Evolutionary conservation across 2,888 invertebrate species (phyloP).

Genomic region (Volucella bombylans): DNA sequence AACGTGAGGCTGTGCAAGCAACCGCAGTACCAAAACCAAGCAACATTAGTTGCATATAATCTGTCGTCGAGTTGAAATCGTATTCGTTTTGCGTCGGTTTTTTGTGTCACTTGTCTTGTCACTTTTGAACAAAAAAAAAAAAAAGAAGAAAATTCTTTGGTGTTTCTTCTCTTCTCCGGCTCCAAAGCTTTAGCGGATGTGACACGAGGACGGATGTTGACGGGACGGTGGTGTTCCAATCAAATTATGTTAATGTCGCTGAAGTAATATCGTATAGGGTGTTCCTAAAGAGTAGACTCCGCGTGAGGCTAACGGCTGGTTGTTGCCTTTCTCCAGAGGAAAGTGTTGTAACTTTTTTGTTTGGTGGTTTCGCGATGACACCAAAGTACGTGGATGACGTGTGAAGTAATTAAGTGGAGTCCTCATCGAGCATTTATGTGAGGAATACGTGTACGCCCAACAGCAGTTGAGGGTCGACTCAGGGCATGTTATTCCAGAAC

Average conservation of each 20-base stretch:
- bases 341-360: constrained; percentile 49
- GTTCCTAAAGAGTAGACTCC: constrained; percentile 46
- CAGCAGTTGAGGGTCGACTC: constrained; percentile 59
- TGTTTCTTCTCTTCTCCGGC: constrained; percentile 6
- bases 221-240: constrained; percentile 44
- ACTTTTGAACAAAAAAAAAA: constrained; percentile 11
- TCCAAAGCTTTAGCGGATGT: constrained; percentile 4
- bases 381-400: constrained; percentile 36
- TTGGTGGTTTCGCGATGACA: constrained; percentile 40
- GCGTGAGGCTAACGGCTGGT: constrained; percentile 47
- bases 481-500: constrained; percentile 57
- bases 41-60: constrained; percentile 77
- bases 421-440: constrained; percentile 35
- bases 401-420: constrained; percentile 45
- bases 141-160: not conserved
- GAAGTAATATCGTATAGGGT: constrained; percentile 40
- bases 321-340: constrained; percentile 8
- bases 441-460: constrained; percentile 50
- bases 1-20: constrained; percentile 69
- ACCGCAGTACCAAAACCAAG: constrained; percentile 55
- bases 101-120: constrained; percentile 8
- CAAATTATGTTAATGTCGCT: constrained; percentile 68
- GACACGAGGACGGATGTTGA: constrained; percentile 55
- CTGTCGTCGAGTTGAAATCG: constrained; percentile 73
- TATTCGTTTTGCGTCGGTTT: constrained; percentile 39